A percentile compares a stretch with the other conserved stretches of the same genome.
phyloP scores from a whole-genome alignment of 1,140 invertebrate genomes.

The Drosophila takahashii region DNA sequence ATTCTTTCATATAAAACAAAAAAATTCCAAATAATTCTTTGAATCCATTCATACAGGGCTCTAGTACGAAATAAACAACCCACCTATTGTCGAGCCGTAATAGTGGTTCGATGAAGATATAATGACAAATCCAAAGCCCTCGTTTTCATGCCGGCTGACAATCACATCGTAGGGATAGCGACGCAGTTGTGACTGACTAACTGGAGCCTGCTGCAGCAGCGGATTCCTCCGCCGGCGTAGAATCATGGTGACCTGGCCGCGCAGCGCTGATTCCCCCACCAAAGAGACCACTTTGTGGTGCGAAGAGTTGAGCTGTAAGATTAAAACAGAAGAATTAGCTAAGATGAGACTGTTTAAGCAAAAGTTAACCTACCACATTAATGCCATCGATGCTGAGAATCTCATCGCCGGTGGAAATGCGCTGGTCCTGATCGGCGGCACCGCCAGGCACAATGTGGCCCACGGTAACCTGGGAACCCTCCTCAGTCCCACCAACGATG shows the following conservation, averaged over 20 bases:
- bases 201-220: conserved; percentile 50
- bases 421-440: conserved; percentile 94
- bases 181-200: conserved; percentile 47
- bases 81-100: conserved; percentile 95
- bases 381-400: conserved; percentile 94
- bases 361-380: conserved; percentile 86
- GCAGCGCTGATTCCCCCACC: conserved; percentile 92
- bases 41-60: too few species aligned
- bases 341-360: background rate
- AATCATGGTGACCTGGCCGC: conserved; percentile 90
- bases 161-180: conserved; percentile 93
- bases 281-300: conserved; percentile 96
- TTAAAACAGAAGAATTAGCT: background rate
- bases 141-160: conserved; percentile 95
- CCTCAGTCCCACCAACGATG: conserved; percentile 99
- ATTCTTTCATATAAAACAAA: too few species aligned
- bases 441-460: conserved; percentile 97
- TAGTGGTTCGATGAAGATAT: conserved; percentile 95
- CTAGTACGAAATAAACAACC: background rate
- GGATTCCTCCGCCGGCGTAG: conserved; percentile 87
- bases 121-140: conserved; percentile 99
- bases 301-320: conserved; percentile 89
- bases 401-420: conserved; percentile 94
- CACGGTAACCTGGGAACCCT: conserved; percentile 97
- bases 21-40: too few species aligned